These are phyloP conservation scores for Zhuqinia jingwanae DNA, from an alignment of 2,888 invertebrate species.

Conservation along the genomic window DNA sequence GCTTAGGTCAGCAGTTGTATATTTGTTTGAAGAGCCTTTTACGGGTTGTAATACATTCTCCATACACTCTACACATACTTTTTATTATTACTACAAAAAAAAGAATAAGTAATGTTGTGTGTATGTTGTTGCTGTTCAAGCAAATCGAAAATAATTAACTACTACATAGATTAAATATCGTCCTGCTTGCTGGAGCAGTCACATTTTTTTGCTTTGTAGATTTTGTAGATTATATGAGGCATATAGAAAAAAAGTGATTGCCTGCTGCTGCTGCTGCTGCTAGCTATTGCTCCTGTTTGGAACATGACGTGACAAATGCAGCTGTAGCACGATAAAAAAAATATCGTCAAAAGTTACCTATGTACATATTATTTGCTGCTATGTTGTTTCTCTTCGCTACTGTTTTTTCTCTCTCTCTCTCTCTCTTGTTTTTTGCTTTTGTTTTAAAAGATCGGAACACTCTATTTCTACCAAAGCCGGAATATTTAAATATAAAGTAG, in stretches of 20 bases:
- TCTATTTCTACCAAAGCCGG: too few species aligned
- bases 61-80: not conserved
- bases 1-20: constrained; percentile 33
- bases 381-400: not conserved
- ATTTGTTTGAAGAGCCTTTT: not conserved
- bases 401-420: not conserved
- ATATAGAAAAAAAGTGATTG: not conserved
- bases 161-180: too few species aligned
- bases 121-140: not conserved
- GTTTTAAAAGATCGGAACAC: too few species aligned
- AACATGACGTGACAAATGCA: constrained; percentile 47
- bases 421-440: not conserved
- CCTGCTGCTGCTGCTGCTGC: not conserved
- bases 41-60: not conserved
- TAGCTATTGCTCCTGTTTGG: not conserved
- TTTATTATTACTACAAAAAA: not conserved
- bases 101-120: too few species aligned
- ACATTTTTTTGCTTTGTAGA: too few species aligned
- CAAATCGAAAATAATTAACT: constrained; percentile 18
- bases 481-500: too few species aligned
- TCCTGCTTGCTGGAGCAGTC: too few species aligned
- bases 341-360: not conserved
- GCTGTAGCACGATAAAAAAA: constrained; percentile 29
- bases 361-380: not conserved
- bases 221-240: not conserved